Base-by-base conservation (phyloP, 2,888 invertebrate species). In the Nomada ruficornis region DNA sequence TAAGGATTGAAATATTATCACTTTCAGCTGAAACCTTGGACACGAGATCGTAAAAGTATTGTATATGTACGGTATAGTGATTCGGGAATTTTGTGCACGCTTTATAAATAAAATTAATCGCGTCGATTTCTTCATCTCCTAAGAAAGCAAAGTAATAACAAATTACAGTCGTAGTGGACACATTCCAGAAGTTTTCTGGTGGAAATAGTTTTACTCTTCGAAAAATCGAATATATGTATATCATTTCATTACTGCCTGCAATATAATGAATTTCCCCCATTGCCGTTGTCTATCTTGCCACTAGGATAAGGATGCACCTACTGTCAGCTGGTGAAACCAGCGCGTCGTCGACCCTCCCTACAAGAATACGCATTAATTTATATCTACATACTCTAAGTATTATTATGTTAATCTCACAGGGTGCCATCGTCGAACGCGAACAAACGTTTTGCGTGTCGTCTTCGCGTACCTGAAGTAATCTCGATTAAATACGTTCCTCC, bases 311-410 rank as follows among this genome's bases (percentile, higher is more conserved):
- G 90, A 89, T 88, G 91, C 90, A 89, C 89, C 91, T 89, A 78
- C 86, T 88, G 89, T 89, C 89, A 87, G 77, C 85, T 83, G 69
- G 79, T 81, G 84, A 80, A 83, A 77, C 75, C 74, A 79, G 29
- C 82, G 78, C 80, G 80, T 88, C 88, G 90, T 91, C 92, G 90
- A 91, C 91, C 91, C 93, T 89, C 89, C 83, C 72, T 88, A 90
- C 90, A 92, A 92, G 93, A 93, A 93, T 92, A 92, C 91, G 92
- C 93, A 93, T 93, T 93, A 93, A 93, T 93, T 93, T 93, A 91
- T 93, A 93, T 93, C 93, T 90, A 91, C 93, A 91, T 92, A 91
- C 91, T 89, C 84, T 85, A 83, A 67, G 89, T 84, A 93, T 93
- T 93, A 93, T 93, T 89, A 93, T 93, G 93, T 90, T 93, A 93